phyloP scores from a whole-genome alignment of 2,113 vertebrate genomes.

The Gavia stellata region DNA sequence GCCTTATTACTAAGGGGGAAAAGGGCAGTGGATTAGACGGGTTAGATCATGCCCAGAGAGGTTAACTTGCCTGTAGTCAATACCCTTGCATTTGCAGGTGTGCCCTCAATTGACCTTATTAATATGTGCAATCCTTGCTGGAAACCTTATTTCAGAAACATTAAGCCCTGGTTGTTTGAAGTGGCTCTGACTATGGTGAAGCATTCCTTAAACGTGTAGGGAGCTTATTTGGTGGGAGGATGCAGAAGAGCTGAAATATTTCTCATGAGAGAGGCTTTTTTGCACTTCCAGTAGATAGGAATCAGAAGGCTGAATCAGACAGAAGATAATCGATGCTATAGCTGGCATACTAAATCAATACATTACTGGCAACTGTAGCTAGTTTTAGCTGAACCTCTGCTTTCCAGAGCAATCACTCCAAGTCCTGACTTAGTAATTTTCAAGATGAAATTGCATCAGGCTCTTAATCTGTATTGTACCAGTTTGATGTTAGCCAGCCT shows the following conservation, averaged over 20 bases:
- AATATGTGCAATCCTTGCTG: constrained; percentile 13
- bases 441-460: constrained; percentile 60
- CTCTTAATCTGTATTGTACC: constrained; percentile 1
- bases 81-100: constrained; percentile 59
- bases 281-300: constrained; percentile 48
- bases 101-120: constrained; percentile 55
- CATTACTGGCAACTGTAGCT: constrained; percentile 53
- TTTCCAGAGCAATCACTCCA: constrained; percentile 60
- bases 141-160: constrained; percentile 3
- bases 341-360: constrained; percentile 62
- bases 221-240: background rate
- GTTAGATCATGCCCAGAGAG: constrained; percentile 16
- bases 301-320: constrained; percentile 29
- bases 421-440: constrained; percentile 53
- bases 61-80: constrained; percentile 52
- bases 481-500: background rate
- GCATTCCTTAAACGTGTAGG: background rate
- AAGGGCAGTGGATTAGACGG: constrained; percentile 11
- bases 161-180: background rate
- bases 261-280: background rate
- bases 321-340: constrained; percentile 31
- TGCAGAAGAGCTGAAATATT: background rate
- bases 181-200: background rate
- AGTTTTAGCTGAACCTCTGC: constrained; percentile 49
- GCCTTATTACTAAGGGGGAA: background rate